Base-by-base conservation (phyloP, 2,888 invertebrate species). In the Tinea semifulvella region DNA sequence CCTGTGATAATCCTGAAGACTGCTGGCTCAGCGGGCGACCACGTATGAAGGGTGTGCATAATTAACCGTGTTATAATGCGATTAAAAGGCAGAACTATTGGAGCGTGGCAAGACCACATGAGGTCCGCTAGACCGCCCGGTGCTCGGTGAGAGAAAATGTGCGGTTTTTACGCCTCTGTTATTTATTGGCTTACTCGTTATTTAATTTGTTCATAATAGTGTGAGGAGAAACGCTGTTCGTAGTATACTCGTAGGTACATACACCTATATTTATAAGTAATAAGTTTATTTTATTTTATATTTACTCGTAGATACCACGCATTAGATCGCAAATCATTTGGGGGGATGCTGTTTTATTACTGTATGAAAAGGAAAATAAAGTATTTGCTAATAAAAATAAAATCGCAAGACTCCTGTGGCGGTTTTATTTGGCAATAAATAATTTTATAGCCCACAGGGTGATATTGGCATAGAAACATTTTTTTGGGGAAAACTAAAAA, bases 21-120 rank as follows among this genome's bases (percentile, higher is more conserved):
- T 38, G 38, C 17, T 18, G 16, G 38, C 38, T 18, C 17, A 38
- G 38, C 38, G 38, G 38, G 19, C 38, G 13, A 31, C 31, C 31
- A 31, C 31, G 31, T 31, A 31, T 31, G 7, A 31, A 31, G 31
- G 31, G 38, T 59, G 71, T 70, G 66, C 68, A 72, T 71, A 71
- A 72, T 72, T 71, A 71, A 68, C 61, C 69, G 65, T 68, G 66
- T 65, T 6, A 65, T 69, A 68, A 72, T 63, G 49, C 65, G 70
- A 72, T 72, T 69, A 69, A 61, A 61, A 52, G 51, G 54, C 52
- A 55, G 45, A 56, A 48, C 58, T 54, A 60, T 52, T 56, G 53
- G 54, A 54, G 54, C 62, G 63, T 55, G 18, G 8, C 38, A n/a
- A 38, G n/a, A 3, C 31, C 31, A 13, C 31, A 13, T 13, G n/a